Evolutionary conservation across 2,797 vertebrate species (phyloP), one percentile per base, ranked within the genome.

Genomic region (Pseudotriccus pelzelni): DNA sequence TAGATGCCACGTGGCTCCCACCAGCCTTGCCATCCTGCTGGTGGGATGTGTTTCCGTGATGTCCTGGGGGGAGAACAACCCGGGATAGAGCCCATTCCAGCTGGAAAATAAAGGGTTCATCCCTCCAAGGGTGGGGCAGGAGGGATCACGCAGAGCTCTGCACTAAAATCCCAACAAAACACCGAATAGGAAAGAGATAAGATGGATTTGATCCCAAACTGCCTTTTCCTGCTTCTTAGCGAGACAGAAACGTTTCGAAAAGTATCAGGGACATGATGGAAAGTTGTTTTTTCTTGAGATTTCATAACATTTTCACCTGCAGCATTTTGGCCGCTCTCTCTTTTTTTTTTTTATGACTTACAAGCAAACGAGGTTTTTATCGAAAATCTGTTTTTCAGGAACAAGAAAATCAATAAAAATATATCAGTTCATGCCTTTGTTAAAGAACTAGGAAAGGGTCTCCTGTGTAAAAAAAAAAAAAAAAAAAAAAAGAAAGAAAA

Each of bases 391-490:
- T 89, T 96, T 95, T 96, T 83, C 82, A 83, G 76, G 84, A 95
- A 89, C 94, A 89, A 77, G 89, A 64, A 91, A 96, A 95, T 95
- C 95, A 52, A 96, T 95, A 74, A 47, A 95, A 94, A 89, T 64
- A 53, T 85, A 93, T 91, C 94, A 77, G 87, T 64, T 63, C 79
- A 44, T 77, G 79, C 87, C 22, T 94, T 85, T 80, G 75, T 80
- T 85, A 91, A 89, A 83, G 91, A 85, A 63, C 68, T 24, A 22
- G 18, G 46, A 37, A 73, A 92, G 85, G 84, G 66, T 92, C 24
- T 75, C 75, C 9, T 64, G 79, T 28, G 85, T 47, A 15, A 43
- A 32, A 58, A 58, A 68, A 44, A 14, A 46, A 22, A 44, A 44
- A 21, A 44, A n/a, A 64, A 52, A 60, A 44, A 17, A 19, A 41